Evolutionary conservation across 64 coral and sea anemone species (phyloP).

Genomic region (Hydrozoanthus tunicans): DNA sequence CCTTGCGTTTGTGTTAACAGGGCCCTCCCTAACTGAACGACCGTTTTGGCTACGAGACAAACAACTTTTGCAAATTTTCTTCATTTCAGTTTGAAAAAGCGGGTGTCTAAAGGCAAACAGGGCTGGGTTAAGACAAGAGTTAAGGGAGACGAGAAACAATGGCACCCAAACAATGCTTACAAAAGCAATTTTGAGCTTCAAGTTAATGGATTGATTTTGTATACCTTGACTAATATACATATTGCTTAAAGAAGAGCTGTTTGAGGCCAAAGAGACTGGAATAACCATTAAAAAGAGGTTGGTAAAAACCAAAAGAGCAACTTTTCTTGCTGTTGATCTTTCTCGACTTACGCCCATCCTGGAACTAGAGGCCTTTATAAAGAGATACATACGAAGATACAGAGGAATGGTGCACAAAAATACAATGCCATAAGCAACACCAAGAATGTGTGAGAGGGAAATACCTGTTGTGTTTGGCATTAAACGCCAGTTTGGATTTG

Average conservation of each 20-base stretch:
- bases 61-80: neutral
- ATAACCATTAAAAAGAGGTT: neutral
- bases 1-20: no score
- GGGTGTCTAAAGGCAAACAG: conserved; percentile 7
- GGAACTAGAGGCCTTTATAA: neutral
- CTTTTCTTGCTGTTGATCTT: neutral
- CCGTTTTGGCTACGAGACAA: no score
- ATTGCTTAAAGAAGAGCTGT: neutral
- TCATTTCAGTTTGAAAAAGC: neutral
- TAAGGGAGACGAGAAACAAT: neutral
- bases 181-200: neutral
- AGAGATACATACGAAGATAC: conserved; percentile 2
- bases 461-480: neutral
- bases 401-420: neutral
- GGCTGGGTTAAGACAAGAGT: conserved; percentile 17
- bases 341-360: neutral
- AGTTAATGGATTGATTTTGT: neutral
- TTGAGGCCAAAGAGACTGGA: neutral
- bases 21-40: no score
- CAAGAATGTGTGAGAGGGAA: neutral
- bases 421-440: neutral
- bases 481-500: neutral
- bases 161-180: conserved; percentile 11
- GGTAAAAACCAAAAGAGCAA: neutral
- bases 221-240: neutral